A percentile compares a stretch with the other conserved stretches of the same genome.
These are phyloP conservation scores for Brenthis daphne DNA, from an alignment of 2,888 invertebrate species.

Conservation along the genomic window DNA sequence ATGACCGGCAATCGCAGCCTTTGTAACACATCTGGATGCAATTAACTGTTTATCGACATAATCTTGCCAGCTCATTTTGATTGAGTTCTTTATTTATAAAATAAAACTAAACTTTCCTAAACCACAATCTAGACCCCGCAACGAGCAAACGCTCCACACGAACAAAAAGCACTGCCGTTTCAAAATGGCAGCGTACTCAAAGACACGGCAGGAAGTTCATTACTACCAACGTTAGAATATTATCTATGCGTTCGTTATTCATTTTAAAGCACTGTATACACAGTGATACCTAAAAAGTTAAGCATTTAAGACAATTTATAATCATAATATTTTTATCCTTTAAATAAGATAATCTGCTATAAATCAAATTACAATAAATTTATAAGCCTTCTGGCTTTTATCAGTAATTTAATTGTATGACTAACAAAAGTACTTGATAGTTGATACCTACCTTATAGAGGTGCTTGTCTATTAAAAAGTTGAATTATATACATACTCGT, in stretches of 20 bases:
- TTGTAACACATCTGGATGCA: conserved; percentile 96
- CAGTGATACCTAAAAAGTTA: background rate
- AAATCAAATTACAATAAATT: too few relatives aligned
- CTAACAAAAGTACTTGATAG: too few relatives aligned
- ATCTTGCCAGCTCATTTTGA: conserved; percentile 98
- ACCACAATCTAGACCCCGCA: conserved; percentile 75
- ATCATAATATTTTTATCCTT: background rate
- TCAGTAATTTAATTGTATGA: too few relatives aligned
- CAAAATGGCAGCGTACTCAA: conserved; percentile 79
- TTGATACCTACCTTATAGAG: too few relatives aligned
- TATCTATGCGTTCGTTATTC: conserved; percentile 40
- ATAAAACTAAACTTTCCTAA: conserved; percentile 80
- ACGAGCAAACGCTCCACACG: conserved; percentile 82
- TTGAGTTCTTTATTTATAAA: conserved; percentile 76
- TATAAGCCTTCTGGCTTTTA: too few relatives aligned
- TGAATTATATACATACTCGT: too few relatives aligned
- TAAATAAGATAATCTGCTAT: too few relatives aligned
- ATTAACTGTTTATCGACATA: conserved; percentile 98
- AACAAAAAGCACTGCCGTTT: conserved; percentile 82
- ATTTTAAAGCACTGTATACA: conserved; percentile 1
- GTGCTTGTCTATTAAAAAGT: too few relatives aligned
- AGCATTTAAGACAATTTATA: background rate
- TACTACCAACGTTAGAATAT: conserved; percentile 51
- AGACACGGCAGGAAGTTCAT: conserved; percentile 67
- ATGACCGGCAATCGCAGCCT: conserved; percentile 97